Evolutionary conservation across 2,797 vertebrate genomes (phyloP), one percentile per base, ranked within the genome.

Genomic region (Schizopygopsis pylzovi): DNA sequence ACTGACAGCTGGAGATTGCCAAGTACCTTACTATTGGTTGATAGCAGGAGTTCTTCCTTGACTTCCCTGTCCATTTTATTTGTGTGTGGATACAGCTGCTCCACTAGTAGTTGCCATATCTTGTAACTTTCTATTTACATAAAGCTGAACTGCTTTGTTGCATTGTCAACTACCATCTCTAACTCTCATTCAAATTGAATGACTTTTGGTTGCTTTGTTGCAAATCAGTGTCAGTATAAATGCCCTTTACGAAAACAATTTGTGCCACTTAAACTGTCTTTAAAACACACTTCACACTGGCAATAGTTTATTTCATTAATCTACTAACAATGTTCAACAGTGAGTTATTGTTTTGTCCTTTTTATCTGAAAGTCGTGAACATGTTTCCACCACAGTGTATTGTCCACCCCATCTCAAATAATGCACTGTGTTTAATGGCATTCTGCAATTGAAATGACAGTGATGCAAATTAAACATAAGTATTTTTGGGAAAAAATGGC

Each of bases 121-220:
- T 6, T 54, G 28, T 39, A 18, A n/a, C 11, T 75, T 2, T 56
- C 28, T 77, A 15, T 77, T 77, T 56, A 56, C 49, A 54, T 39
- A 76, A 76, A 76, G 52, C 49, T 76, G 49, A 76, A 54, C 28
- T 52, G 11, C 37, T n/a, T 56, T 54, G 33, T 56, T 77, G 33
- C 28, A 39, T 22, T 6, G 5, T 5, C 72, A 76, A 76, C 16
- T 37, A 9, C 4, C 8, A 11, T 76, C 28, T 22, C 28, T 6
- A 33, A 56, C 11, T 22, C 9, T 77, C 33, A 77, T 22, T 56
- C 16, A 76, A 54, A 54, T 3, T 52, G 2, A 76, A 37, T 76
- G 18, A 56, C 49, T 77, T 77, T 37, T 54, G 33, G 75, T 41
- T 82, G 52, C 68, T 59, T 45, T 72, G 18, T n/a, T 59, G 52